These are phyloP conservation scores for Cotesia glomerata DNA, from an alignment of 1,140 invertebrate species.

Conservation along the genomic window DNA sequence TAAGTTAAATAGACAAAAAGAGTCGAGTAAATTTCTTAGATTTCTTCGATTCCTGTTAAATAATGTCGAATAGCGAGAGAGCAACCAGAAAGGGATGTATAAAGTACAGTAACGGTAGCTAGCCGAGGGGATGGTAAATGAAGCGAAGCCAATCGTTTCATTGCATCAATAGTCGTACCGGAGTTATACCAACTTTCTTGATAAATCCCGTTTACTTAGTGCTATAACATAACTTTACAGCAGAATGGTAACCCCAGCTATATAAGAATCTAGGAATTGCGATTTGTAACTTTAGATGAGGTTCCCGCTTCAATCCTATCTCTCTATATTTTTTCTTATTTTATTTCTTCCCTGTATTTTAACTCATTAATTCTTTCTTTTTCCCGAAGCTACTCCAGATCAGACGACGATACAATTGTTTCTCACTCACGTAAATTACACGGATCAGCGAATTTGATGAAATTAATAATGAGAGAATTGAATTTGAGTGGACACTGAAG, in stretches of 20 bases:
- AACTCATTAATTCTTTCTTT: slow-evolving; percentile 29
- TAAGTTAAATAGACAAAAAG: background rate
- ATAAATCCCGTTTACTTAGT: slow-evolving; percentile 64
- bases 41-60: background rate
- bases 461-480: too few relatives aligned
- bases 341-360: background rate
- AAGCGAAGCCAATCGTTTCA: slow-evolving; percentile 63
- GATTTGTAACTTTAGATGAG: slow-evolving; percentile 65
- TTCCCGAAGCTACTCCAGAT: slow-evolving; percentile 13
- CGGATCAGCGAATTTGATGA: too few relatives aligned
- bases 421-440: slow-evolving; percentile 28
- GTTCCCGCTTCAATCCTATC: slow-evolving; percentile 38
- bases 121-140: slow-evolving; percentile 46
- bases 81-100: slow-evolving; percentile 9
- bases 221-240: slow-evolving; percentile 63
- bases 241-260: slow-evolving; percentile 61
- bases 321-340: background rate
- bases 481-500: too few relatives aligned
- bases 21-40: background rate
- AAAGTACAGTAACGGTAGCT: slow-evolving; percentile 19
- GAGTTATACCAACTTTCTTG: slow-evolving; percentile 64
- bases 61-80: background rate
- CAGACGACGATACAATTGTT: slow-evolving; percentile 36
- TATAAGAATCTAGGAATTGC: slow-evolving; percentile 64
- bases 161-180: slow-evolving; percentile 63